Evolutionary conservation across 2,113 vertebrate species (phyloP), one percentile per base, ranked within the genome.

Genomic region (Columba livia): DNA sequence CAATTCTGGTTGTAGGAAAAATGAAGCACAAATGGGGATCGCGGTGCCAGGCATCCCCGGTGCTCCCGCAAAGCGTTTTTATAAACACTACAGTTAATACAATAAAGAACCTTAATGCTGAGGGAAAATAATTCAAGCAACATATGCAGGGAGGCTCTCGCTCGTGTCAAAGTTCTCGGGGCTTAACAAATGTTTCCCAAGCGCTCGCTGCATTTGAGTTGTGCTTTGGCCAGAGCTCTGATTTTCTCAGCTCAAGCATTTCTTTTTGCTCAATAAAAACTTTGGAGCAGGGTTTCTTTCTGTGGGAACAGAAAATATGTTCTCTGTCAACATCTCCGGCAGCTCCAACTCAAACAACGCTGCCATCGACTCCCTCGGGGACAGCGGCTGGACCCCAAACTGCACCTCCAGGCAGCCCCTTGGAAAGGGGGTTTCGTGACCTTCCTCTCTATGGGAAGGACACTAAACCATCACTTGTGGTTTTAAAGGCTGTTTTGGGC

Each of bases 291-390:
- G 66, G 53, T 79, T 88, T 51, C 77, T 91, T 89, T 71, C 75
- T 86, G 90, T 88, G 81, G 84, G 93, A 94, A 93, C 88, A 88
- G 48, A 38, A 88, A 93, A 53, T 42, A 86, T 85, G 79, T 93
- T 66, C 84, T 83, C 88, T 79, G 53, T 79, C 72, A 66, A 61
- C 7, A 9, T 75, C 81, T 62, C 38, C 15, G 0, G 32, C 66
- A 64, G 83, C 62, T 85, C 90, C 93, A 96, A 90, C 84, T 79
- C 65, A 88, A 85, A 88, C 70, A 90, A 85, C 6, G 1, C 75
- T 26, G 62, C 73, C 82, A n/a, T 48, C 17, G 0, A 26, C 64
- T 84, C 73, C 78, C 82, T 29, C 21, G 44, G 48, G 86, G 82
- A 62, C 3, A 2, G 20, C 62, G 87, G 87, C 80, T 0, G 4